A percentile compares a stretch with the other conserved stretches of the same genome.
phyloP scores from a whole-genome alignment of 2,888 invertebrate genomes.

The Drosophila tripunctata region DNA sequence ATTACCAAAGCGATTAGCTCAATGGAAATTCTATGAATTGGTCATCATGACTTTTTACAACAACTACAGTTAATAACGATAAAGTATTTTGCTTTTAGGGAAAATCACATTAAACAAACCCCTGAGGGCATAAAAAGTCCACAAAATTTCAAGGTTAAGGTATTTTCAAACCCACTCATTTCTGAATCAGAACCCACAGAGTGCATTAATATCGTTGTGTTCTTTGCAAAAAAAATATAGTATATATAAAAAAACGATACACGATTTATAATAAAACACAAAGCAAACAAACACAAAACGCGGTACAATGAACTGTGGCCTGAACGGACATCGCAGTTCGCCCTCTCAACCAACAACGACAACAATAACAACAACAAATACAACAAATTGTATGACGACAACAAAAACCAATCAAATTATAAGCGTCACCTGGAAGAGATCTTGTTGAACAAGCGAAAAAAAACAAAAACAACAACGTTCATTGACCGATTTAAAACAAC shows the following conservation, averaged over 20 bases:
- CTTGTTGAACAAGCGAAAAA: constrained; percentile 18
- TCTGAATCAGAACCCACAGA: too few species aligned
- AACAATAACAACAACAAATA: constrained; percentile 13
- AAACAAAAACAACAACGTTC: constrained; percentile 43
- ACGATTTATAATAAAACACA: too few species aligned
- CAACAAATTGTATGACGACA: constrained; percentile 5
- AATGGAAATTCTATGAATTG: not conserved
- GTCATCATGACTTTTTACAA: not conserved
- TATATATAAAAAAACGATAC: too few species aligned
- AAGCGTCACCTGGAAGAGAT: constrained; percentile 48
- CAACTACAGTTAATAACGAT: too few species aligned
- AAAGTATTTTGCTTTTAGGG: not conserved
- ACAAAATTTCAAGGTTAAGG: constrained; percentile 21
- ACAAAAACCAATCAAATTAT: constrained; percentile 38
- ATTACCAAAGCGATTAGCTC: not conserved
- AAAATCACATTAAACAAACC: too few species aligned
- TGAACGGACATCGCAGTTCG: constrained; percentile 31
- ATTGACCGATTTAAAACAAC: constrained; percentile 57
- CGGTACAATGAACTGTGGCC: constrained; percentile 55
- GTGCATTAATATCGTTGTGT: not conserved
- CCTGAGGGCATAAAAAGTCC: not conserved
- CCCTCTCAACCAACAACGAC: constrained; percentile 23
- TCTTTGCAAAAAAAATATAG: not conserved
- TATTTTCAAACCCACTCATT: not conserved
- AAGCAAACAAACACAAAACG: constrained; percentile 23